Conservation (phyloP, 2,797 vertebrate genomes). For the Cuculus canorus region DNA sequence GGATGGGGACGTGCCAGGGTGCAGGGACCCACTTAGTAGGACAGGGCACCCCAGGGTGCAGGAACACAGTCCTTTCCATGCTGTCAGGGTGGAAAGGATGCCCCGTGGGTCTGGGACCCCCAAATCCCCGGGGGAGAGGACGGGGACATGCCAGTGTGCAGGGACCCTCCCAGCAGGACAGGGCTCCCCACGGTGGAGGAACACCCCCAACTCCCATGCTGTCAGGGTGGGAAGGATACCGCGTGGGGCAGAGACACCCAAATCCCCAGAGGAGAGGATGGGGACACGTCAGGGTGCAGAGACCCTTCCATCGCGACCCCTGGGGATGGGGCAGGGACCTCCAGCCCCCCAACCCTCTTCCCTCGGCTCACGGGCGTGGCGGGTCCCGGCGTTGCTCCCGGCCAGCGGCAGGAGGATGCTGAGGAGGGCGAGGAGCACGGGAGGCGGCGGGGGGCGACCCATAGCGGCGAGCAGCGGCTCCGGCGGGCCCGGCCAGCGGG, state of each 20-base stretch:
- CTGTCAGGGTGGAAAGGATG: neutral
- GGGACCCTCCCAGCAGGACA: too few species aligned
- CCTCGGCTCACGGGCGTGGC: slow-evolving; percentile 8
- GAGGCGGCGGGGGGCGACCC: neutral
- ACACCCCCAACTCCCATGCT: too few species aligned
- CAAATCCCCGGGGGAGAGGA: neutral
- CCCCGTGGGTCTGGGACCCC: neutral
- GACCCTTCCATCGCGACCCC: neutral
- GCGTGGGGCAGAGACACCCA: too few species aligned
- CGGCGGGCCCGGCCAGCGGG: neutral
- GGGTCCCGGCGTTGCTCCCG: neutral
- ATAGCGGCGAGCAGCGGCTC: neutral
- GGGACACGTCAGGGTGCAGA: too few species aligned
- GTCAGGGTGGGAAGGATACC: too few species aligned
- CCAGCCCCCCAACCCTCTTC: neutral
- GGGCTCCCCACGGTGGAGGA: too few species aligned
- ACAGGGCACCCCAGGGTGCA: neutral
- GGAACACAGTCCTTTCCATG: too few species aligned
- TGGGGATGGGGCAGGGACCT: neutral
- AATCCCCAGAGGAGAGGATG: too few species aligned
- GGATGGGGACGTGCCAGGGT: too few species aligned
- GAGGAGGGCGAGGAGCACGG: neutral
- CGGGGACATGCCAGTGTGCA: neutral
- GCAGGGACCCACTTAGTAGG: neutral
- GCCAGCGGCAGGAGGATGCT: neutral